Conservation (phyloP, 2,888 invertebrate genomes). For the Idaea dimidiata region DNA sequence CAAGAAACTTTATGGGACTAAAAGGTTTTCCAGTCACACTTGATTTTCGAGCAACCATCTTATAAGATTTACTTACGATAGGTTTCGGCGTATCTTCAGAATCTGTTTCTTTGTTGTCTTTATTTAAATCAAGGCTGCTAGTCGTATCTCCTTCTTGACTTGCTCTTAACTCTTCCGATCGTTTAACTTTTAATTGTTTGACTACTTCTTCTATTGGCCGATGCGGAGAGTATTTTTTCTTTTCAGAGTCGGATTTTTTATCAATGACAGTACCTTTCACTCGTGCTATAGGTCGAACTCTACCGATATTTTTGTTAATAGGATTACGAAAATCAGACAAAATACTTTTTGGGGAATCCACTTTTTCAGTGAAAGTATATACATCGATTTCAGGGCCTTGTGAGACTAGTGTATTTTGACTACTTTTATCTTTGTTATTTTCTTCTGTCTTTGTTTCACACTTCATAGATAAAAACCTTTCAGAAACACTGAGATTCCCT, state of each 20-base stretch:
- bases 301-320: conserved; percentile 62
- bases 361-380: conserved; percentile 74
- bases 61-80: conserved; percentile 74
- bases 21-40: conserved; percentile 76
- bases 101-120: conserved; percentile 40
- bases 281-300: conserved; percentile 74
- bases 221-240: conserved; percentile 72
- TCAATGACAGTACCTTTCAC: conserved; percentile 75
- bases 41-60: conserved; percentile 77
- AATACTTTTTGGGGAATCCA: conserved; percentile 74
- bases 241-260: conserved; percentile 67
- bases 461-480: conserved; percentile 69
- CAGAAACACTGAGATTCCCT: conserved; percentile 70
- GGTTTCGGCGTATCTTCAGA: conserved; percentile 61
- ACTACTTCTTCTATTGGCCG: conserved; percentile 75
- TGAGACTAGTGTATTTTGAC: conserved; percentile 56
- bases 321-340: conserved; percentile 69
- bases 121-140: conserved; percentile 37
- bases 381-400: conserved; percentile 74
- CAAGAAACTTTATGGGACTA: conserved; percentile 68
- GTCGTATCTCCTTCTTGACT: conserved; percentile 35
- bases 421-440: conserved; percentile 53
- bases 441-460: conserved; percentile 63
- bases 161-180: conserved; percentile 57
- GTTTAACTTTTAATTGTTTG: conserved; percentile 69